Evolutionary conservation across 2,888 invertebrate species (phyloP), one percentile per base, ranked within the genome.

Genomic region (Myathropa florea): DNA sequence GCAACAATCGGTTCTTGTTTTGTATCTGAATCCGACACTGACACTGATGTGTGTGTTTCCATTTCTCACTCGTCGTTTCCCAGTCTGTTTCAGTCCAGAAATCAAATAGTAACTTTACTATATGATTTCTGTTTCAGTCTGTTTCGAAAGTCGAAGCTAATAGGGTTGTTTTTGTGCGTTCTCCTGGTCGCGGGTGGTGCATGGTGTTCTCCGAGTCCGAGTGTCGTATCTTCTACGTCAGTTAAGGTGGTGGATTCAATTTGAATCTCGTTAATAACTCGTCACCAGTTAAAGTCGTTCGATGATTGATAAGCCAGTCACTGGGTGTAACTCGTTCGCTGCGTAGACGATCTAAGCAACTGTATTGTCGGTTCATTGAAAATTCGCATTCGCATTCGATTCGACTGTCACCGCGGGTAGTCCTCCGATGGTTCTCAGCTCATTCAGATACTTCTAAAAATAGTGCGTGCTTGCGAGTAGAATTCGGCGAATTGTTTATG

Each of bases 61-160:
- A 73, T 36, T 65, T 53, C 33, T 55, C 77, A 28, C 63, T 28
- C 39, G 24, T 60, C 67, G n/a, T 23, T 81, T 85, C 81, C 81
- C 85, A 70, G 64, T 81, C 59, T 72, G 77, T 68, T 85, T 85
- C 63, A 85, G 85, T 85, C 77, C n/a, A n/a, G n/a, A n/a, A n/a
- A n/a, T n/a, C n/a, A n/a, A n/a, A n/a, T n/a, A n/a, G n/a, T n/a
- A n/a, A n/a, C n/a, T n/a, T n/a, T n/a, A n/a, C n/a, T n/a, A n/a
- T n/a, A n/a, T n/a, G n/a, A n/a, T n/a, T n/a, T 81, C 59, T 72
- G 77, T 68, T 85, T 85, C 63, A 85, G 85, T 85, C 77, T 85
- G 85, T 70, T 81, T 70, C 85, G 85, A 85, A 85, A 81, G 64
- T 70, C 73, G 77, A 81, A 73, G 53, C 46, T 55, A 30, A 39